Evolutionary conservation across 2,888 invertebrate species (phyloP), one percentile per base, ranked within the genome.

Genomic region (Pristionchus exspectatus): DNA sequence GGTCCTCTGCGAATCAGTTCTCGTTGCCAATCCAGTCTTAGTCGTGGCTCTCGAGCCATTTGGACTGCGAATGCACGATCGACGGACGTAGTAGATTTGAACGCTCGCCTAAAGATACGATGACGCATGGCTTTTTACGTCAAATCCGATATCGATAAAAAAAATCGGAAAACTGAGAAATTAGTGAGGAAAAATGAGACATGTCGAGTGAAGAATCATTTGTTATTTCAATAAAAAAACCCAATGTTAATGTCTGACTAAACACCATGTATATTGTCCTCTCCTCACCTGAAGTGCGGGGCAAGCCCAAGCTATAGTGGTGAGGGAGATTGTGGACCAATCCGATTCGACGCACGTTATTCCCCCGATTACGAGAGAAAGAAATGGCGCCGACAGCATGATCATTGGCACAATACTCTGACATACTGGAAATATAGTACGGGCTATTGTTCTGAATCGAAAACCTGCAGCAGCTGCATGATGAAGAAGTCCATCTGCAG

Each of bases 351-450:
- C 14, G 27, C 81, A 54, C 1, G 81, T 81, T 10, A 54, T 81
- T 50, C 81, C 81, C 18, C 81, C 81, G 21, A 54, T 27, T 2
- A 81, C 81, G 1, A 81, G 27, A 2, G 81, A 81, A 14, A 81
- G 27, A 18, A 81, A 81, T 14, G 81, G 81, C 9, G 54, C 24
- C 27, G 21, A 12, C 16, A 81, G 81, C 50, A 81, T 50, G 27
- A 81, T 2, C 81, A 81, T 81, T 10, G 81, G 50, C 0, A 81
- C 54, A 81, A 81, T 81, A 81, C 81, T 81, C 81, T 81, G 27
- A 38, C 2, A 38, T 3, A 38, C 5, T n/a, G n/a, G n/a, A n/a
- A n/a, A n/a, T n/a, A n/a, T n/a, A n/a, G n/a, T n/a, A n/a, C n/a
- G n/a, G n/a, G n/a, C n/a, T n/a, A n/a, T n/a, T n/a, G n/a, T n/a